Percentiles rank a stretch among this genome's conserved stretches.
These are phyloP conservation scores for Gadus chalcogrammus DNA, from an alignment of 2,113 vertebrate genomes.

Conservation along the genomic window DNA sequence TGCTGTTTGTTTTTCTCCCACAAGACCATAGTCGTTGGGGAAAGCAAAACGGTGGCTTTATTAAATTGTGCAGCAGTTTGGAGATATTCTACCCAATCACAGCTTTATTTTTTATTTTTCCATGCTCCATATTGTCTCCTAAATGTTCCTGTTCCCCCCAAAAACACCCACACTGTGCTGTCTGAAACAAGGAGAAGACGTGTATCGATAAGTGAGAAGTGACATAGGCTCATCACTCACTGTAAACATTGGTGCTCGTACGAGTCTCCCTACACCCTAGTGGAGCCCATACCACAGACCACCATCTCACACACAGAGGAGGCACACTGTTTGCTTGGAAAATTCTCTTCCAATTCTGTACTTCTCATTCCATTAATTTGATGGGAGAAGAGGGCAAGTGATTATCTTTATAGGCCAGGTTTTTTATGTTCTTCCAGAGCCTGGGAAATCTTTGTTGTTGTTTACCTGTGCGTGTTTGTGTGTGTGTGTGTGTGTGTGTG, in stretches of 20 bases:
- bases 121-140: neutral
- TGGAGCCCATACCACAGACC: too few relatives aligned
- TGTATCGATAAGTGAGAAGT: constrained; percentile 33
- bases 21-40: neutral
- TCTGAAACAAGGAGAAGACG: constrained; percentile 29
- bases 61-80: constrained; percentile 14
- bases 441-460: constrained; percentile 12
- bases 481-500: too few relatives aligned
- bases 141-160: constrained; percentile 18
- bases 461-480: too few relatives aligned
- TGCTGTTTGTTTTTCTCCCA: constrained; percentile 15
- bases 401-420: too few relatives aligned
- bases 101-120: neutral
- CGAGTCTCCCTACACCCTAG: constrained; percentile 26
- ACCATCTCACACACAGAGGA: too few relatives aligned
- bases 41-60: neutral
- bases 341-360: too few relatives aligned
- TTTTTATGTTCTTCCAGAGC: constrained; percentile 39
- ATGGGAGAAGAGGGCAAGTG: too few relatives aligned
- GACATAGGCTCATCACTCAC: constrained; percentile 49
- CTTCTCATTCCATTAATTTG: too few relatives aligned
- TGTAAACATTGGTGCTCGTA: constrained; percentile 38
- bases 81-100: constrained; percentile 3
- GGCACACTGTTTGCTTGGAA: too few relatives aligned
- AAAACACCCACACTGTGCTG: constrained; percentile 12